A percentile compares a stretch with the other conserved stretches of the same genome.
Evolutionary conservation across 1,140 invertebrate species (phyloP).

Genomic region (Drosophila paulistorum): DNA sequence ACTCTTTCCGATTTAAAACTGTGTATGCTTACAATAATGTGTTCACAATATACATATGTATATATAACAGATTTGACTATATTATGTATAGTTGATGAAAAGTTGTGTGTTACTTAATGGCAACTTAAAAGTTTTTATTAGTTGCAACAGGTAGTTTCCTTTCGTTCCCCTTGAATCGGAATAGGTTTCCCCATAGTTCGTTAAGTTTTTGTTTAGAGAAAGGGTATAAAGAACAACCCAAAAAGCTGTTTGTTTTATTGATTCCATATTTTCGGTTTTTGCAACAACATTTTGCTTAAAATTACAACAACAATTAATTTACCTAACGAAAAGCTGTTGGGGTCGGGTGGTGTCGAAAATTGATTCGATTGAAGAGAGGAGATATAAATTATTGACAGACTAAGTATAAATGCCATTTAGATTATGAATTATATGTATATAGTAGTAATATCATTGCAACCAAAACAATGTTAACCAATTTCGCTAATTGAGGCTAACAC

Average conservation of each 20-base stretch:
- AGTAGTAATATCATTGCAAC: slow-evolving; percentile 36
- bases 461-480: slow-evolving; percentile 6
- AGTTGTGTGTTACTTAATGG: too few species aligned
- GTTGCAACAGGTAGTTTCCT: too few species aligned
- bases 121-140: too few species aligned
- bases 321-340: slow-evolving; percentile 36
- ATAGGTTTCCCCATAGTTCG: too few species aligned
- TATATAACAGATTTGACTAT: too few species aligned
- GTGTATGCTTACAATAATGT: not conserved
- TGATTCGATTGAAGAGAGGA: not conserved
- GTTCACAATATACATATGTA: not conserved
- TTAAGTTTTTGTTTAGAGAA: not conserved
- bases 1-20: not conserved
- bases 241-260: slow-evolving; percentile 60
- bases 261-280: slow-evolving; percentile 36
- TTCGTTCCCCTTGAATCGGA: too few species aligned
- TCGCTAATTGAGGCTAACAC: slow-evolving; percentile 41
- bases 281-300: slow-evolving; percentile 62
- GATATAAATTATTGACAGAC: slow-evolving; percentile 51
- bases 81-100: too few species aligned
- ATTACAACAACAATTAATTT: slow-evolving; percentile 61
- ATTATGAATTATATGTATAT: slow-evolving; percentile 25
- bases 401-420: slow-evolving; percentile 72
- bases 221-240: slow-evolving; percentile 17
- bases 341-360: not conserved